phyloP scores from a whole-genome alignment of 1,140 invertebrate species.

The Zaprionus taronus region DNA sequence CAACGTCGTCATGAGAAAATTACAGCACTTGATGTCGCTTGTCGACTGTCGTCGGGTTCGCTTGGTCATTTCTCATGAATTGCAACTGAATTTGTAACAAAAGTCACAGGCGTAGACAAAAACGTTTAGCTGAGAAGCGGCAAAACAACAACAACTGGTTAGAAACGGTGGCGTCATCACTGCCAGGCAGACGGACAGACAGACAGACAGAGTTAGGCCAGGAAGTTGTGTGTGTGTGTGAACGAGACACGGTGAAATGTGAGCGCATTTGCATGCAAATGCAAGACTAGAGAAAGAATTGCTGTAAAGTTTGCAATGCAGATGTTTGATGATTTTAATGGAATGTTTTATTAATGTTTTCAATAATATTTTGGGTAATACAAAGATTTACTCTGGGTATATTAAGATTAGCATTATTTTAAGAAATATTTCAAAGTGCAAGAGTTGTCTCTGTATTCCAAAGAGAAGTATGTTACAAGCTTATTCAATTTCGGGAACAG shows the following conservation, averaged over 20 bases:
- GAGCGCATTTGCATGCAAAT: constrained; percentile 7
- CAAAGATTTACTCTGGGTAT: not conserved
- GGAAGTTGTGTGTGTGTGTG: constrained; percentile 25
- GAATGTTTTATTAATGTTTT: not conserved
- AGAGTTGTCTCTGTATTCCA: too few species aligned
- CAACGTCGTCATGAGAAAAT: constrained; percentile 69
- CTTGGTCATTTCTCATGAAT: constrained; percentile 69
- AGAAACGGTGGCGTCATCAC: constrained; percentile 54
- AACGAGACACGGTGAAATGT: constrained; percentile 28
- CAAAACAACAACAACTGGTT: constrained; percentile 54
- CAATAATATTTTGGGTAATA: not conserved
- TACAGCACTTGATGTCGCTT: constrained; percentile 64
- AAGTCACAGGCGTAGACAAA: constrained; percentile 45
- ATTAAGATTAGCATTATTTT: too few species aligned
- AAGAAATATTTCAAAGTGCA: too few species aligned
- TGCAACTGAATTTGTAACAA: constrained; percentile 78
- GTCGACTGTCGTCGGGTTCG: constrained; percentile 1
- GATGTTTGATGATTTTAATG: not conserved
- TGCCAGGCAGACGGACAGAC: constrained; percentile 14
- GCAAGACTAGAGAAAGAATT: not conserved
- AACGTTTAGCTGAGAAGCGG: constrained; percentile 27
- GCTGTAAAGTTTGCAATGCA: not conserved
- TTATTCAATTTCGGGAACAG: too few species aligned
- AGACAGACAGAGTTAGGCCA: not conserved
- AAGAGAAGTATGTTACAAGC: too few species aligned